These are phyloP conservation scores for Hylaeus anthracinus DNA, from an alignment of 1,140 invertebrate species.

Conservation along the genomic window DNA sequence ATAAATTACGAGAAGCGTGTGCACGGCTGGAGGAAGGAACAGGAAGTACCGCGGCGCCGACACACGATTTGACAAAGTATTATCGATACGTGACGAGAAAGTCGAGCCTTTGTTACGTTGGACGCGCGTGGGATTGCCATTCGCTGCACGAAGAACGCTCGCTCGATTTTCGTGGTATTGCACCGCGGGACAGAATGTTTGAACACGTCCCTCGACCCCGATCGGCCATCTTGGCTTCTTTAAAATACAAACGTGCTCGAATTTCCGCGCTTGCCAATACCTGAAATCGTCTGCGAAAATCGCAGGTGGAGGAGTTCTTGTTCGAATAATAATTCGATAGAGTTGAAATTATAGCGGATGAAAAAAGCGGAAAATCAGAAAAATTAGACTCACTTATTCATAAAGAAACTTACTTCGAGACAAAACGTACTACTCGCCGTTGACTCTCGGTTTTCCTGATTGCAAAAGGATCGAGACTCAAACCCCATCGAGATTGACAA, in stretches of 20 bases:
- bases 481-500: background rate
- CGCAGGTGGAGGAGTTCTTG: too few species aligned
- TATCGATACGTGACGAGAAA: conserved; percentile 67
- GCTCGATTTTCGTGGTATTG: conserved; percentile 46
- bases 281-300: background rate
- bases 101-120: conserved; percentile 60
- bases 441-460: too few species aligned
- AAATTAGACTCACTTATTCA: too few species aligned
- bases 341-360: too few species aligned
- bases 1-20: conserved; percentile 25
- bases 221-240: background rate
- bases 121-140: conserved; percentile 58
- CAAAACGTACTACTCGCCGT: too few species aligned
- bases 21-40: conserved; percentile 47
- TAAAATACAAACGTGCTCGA: conserved; percentile 20
- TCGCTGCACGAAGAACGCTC: conserved; percentile 45
- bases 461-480: too few species aligned
- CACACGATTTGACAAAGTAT: conserved; percentile 65
- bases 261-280: background rate
- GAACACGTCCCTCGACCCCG: background rate
- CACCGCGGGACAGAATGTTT: conserved; percentile 9
- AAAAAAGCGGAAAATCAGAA: too few species aligned
- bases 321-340: too few species aligned
- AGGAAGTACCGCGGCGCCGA: conserved; percentile 54
- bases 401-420: too few species aligned